Base-by-base conservation (phyloP, 1,140 invertebrate species). In the Scaptodrosophila lebanonensis region DNA sequence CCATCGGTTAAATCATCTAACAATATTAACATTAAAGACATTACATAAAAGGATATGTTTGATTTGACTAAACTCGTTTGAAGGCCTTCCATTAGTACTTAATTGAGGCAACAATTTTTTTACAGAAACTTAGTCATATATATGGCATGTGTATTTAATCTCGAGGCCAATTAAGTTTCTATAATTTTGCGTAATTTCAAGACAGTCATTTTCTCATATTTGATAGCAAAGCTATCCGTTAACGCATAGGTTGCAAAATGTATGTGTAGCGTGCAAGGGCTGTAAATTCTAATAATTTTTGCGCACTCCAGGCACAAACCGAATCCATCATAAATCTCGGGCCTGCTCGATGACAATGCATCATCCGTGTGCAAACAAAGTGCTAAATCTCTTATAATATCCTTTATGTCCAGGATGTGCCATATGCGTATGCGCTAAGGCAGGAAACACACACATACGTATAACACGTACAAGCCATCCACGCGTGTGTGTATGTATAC, bases 241-340 rank as follows among this genome's bases (percentile, higher is more conserved):
- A 15, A 8, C 15, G 13, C 30, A 53, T 66, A 66, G 62, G 39
- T 63, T 16, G 48, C 47, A 47, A 59, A n/a, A 25, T 4, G 8
- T 18, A 8, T 15, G 13, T 35, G 62, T 66, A 66, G 62, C 39
- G 64, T 16, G 48, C 47, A 47, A 59, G 38, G 29, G 16, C 49
- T 39, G 33, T 60, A 73, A 77, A 79, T 79, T 77, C 73, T 77
- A 77, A 76, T 76, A 77, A 79, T 79, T 73, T 77, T 73, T 82
- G 69, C 75, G 75, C 65, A 66, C 75, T 79, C 75, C 75, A 79
- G 73, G 75, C 73, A 82, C 69, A 79, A 79, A 79, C 73, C 75
- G 75, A 82, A 83, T 85, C 79, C 83, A 79, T 85, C 71, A 85
- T 85, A 85, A 85, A 85, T 85, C 84, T 85, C 82, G 82, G 83